Conservation (phyloP, 2,797 vertebrate genomes). For the Coracias cyanogaster region DNA sequence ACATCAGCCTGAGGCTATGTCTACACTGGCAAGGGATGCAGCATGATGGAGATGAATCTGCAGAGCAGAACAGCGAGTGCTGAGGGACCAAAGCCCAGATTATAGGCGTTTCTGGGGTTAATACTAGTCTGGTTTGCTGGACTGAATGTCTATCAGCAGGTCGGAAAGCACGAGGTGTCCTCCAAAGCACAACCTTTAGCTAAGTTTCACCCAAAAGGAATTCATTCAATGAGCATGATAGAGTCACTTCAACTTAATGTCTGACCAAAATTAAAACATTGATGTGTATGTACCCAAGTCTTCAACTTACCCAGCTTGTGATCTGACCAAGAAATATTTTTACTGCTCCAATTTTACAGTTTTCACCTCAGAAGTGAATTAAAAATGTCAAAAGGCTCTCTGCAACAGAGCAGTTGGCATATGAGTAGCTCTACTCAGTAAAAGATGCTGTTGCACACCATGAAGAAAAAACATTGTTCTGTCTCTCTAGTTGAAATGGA, state of each 20-base stretch:
- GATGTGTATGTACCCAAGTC: background rate
- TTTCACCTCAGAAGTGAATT: background rate
- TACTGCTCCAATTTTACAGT: background rate
- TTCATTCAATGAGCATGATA: background rate
- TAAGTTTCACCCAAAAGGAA: background rate
- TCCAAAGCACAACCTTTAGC: background rate
- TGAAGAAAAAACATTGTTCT: background rate
- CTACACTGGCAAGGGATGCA: background rate
- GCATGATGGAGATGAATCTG: background rate
- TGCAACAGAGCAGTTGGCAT: background rate
- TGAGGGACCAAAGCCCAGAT: background rate
- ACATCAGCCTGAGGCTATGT: background rate
- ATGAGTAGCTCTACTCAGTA: background rate
- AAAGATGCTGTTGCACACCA: background rate
- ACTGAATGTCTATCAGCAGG: background rate
- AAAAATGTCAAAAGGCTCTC: background rate
- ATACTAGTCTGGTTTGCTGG: background rate
- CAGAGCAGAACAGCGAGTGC: background rate
- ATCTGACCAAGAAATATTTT: background rate
- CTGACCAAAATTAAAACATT: background rate
- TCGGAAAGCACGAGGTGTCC: background rate
- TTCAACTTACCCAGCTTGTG: background rate
- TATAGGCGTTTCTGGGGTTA: background rate
- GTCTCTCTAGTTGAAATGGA: background rate
- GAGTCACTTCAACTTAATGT: background rate